Base-by-base conservation (phyloP, 2,797 vertebrate species). In the Chelon auratus region DNA sequence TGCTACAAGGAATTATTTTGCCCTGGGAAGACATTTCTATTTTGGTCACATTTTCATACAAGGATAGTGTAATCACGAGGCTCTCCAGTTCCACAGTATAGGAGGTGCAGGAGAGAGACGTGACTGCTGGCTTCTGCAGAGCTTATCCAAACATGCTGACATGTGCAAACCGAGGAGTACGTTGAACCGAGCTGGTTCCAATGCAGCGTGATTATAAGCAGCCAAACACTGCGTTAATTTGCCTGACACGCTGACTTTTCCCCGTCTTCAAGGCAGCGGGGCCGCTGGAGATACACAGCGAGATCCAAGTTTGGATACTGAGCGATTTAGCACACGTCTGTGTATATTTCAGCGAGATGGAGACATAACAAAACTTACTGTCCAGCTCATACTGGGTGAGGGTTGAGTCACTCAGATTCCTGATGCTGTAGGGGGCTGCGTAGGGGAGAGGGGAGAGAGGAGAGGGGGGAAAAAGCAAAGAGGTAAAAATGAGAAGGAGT, bases 311-410 rank as follows among this genome's bases (percentile, higher is more conserved):
- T 56, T 22, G 15, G 17, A 54, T 50, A 24, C 9, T 45, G 18
- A 72, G 70, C 71, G 22, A 26, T 0, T 30, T 48, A 48, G 30
- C 17, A 9, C 10, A 17, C 14, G 40, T 20, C 13, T 66, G 24
- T 5, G 4, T 39, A 54, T 54, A 13, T 62, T 36, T 73, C 14
- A 33, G 42, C 2, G 24, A 47, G 57, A 9, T 0, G 3, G 37
- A 45, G 51, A 77, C 12, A 57, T n/a, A 26, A 59, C 20, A 14
- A 15, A 39, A 93, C 92, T 93, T 85, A 92, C 91, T 90, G 80
- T 97, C 94, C 88, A 98, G 89, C 88, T 98, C 95, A n/a, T 96
- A 97, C 86, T 97, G 96, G 20, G 92, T 95, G 91, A 97, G 94
- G 68, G 94, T 86, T 14, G 96, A 93, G 70, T 96, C 95, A 51